Percentiles rank a stretch among this genome's conserved stretches.
These are phyloP conservation scores for Drosophila leonis DNA, from an alignment of 2,888 invertebrate species.

Conservation along the genomic window DNA sequence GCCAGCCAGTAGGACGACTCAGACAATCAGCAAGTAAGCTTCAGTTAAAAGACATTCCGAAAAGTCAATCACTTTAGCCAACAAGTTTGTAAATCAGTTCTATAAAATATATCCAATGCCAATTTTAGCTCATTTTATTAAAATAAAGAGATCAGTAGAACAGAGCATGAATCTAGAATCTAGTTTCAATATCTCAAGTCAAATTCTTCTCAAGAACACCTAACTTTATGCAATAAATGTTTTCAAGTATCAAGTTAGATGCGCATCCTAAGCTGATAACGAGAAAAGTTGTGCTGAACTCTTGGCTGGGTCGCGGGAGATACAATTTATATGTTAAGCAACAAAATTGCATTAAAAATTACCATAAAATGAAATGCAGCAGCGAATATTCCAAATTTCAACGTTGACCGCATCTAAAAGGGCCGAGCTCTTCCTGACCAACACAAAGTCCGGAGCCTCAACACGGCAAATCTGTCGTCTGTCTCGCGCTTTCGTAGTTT, in stretches of 20 bases:
- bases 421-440: neutral
- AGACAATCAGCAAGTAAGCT: no score
- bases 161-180: neutral
- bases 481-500: neutral
- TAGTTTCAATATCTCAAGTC: neutral
- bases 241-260: slow-evolving; percentile 5
- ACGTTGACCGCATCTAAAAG: slow-evolving; percentile 57
- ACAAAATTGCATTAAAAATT: slow-evolving; percentile 61
- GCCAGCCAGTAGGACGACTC: neutral
- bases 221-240: slow-evolving; percentile 1
- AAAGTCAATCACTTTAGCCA: neutral
- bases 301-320: slow-evolving; percentile 17
- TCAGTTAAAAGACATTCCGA: no score
- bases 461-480: slow-evolving; percentile 5
- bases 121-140: neutral
- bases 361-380: slow-evolving; percentile 59
- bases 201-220: neutral
- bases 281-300: slow-evolving; percentile 13
- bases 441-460: neutral
- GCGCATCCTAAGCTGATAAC: slow-evolving; percentile 8
- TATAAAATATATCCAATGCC: no score
- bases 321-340: slow-evolving; percentile 66
- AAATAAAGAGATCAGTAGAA: neutral
- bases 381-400: slow-evolving; percentile 48
- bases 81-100: neutral